Evolutionary conservation across 1,140 invertebrate species (phyloP), one percentile per base, ranked within the genome.

Genomic region (Drosophila setifemur): DNA sequence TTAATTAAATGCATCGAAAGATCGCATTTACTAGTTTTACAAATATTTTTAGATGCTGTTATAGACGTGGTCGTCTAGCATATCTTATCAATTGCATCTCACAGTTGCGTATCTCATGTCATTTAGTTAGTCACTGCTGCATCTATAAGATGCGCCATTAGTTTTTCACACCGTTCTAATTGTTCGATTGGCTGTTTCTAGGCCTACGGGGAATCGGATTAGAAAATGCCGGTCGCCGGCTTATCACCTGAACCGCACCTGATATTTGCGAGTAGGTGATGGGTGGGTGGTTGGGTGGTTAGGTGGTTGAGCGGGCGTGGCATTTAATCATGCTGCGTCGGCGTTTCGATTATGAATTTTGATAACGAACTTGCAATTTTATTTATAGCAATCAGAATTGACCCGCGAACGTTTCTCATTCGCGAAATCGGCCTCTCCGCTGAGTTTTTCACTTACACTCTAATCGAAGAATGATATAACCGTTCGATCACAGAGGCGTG

Each of bases 321-420:
- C 54, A 31, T 49, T 78, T 71, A 85, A 85, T 85, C 81, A 85
- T 71, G 73, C 73, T 55, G 49, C 42, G 63, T 42, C 61, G 68
- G 73, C 68, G 68, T 83, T 72, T 68, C 63, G 71, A 85, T 85
- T 79, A 61, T 44, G 57, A 66, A 33, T 8, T 23, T 37, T 85
- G 81, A 85, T 86, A 86, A 69, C 53, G 54, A 25, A 48, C 50
- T 68, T 48, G 53, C 53, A 68, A 54, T 64, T 72, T 79, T 85
- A 85, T 85, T 85, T 85, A 66, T 85, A 79, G 81, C 49, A 47
- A 72, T 54, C 57, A 31, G 35, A 70, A 60, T 39, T 72, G 79
- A 85, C 54, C 58, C 69, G 47, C 55, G 39, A 50, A 29, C 26
- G 8, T 19, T 52, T 19, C 49, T 43, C 64, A 26, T 33, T 53